Conservation (phyloP, 2,113 vertebrate species). For the Rattus rattus region DNA sequence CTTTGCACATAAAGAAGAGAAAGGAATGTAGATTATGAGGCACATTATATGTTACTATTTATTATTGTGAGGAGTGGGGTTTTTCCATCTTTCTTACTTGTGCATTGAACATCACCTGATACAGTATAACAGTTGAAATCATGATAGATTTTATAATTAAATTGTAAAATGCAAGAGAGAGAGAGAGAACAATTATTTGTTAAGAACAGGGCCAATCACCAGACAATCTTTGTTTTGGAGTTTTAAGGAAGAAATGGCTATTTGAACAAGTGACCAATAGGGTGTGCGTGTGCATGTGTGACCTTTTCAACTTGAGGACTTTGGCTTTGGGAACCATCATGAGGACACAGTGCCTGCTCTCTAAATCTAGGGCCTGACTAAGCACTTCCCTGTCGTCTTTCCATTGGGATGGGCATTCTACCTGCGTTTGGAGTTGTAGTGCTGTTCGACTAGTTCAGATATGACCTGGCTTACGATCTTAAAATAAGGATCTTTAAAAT, state of each 20-base stretch:
- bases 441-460: background rate
- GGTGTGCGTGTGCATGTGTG: background rate
- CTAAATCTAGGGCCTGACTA: background rate
- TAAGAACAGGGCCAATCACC: background rate
- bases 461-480: background rate
- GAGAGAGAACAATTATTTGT: background rate
- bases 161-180: conserved; percentile 21
- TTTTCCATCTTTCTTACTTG: background rate
- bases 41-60: background rate
- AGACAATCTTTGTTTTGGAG: background rate
- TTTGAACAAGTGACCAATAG: background rate
- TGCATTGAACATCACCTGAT: background rate
- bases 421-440: background rate
- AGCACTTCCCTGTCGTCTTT: background rate
- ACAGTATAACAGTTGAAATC: background rate
- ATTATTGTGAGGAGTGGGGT: background rate
- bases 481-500: background rate
- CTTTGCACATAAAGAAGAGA: background rate
- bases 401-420: background rate
- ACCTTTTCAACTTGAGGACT: background rate
- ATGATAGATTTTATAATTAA: background rate
- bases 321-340: background rate
- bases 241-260: background rate
- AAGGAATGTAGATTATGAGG: background rate
- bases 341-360: background rate